Evolutionary conservation across 2,888 invertebrate species (phyloP), one percentile per base, ranked within the genome.

Genomic region (Gari tellinella): DNA sequence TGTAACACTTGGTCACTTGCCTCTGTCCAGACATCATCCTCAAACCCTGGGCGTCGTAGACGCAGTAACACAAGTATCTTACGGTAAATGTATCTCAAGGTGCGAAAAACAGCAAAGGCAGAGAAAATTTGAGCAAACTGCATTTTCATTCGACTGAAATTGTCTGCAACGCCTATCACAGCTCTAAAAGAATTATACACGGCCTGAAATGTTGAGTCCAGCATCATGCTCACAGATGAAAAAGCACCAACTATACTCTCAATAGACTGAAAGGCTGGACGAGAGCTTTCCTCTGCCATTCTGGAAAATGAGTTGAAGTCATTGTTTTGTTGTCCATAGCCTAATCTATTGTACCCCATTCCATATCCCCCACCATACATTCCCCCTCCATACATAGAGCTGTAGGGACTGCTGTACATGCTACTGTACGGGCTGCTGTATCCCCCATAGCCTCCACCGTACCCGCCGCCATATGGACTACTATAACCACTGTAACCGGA

Each of bases 201-300:
- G 2, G 99, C 98, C 90, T 96, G 96, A 92, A 97, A 98, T 49
- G 99, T 98, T 23, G 98, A 98, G 89, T 99, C 99, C 64, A 99
- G 92, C 97, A 99, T 98, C 94, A 97, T 96, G 2, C 98, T 96
- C 2, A 99, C 95, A 58, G 99, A 98, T 19, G 96, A 96, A 81
- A 99, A 96, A 0, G 99, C 97, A 83, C 95, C 95, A 1, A 98
- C 97, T 21, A 98, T 93, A 58, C 97, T 95, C 92, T 99, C 98
- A 82, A 99, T 97, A 15, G 97, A 97, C 88, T 98, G 96, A 92
- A 99, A 99, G 8, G 99, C 97, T 64, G 96, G 96, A 51, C 98
- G 94, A 0, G 98, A 96, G 86, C 95, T 96, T 85, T 97, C 97
- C 92, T 98, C 97, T 0, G 97, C 98, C 89, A 96, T 93, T 90